Percentiles rank a stretch among this genome's conserved stretches.
phyloP scores from a whole-genome alignment of 2,113 vertebrate genomes.

The Tricholaema leucomelas region DNA sequence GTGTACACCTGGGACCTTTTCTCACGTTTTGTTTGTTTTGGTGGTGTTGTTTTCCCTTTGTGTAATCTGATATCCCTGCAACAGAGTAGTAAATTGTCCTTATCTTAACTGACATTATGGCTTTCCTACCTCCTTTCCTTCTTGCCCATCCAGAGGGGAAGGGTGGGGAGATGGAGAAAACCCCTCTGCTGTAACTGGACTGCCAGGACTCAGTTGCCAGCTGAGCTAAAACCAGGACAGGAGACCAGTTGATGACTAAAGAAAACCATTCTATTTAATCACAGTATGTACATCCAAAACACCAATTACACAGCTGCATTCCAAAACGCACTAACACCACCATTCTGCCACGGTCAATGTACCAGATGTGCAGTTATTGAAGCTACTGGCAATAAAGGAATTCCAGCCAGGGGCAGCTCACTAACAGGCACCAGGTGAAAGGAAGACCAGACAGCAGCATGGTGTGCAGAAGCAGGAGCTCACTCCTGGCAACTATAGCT shows the following conservation, averaged over 20 bases:
- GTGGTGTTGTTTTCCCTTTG: too few species aligned
- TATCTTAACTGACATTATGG: too few species aligned
- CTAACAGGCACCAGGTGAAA: not conserved
- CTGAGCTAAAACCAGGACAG: too few species aligned
- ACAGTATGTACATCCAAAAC: constrained; percentile 38
- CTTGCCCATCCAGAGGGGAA: too few species aligned
- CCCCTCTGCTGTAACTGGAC: too few species aligned
- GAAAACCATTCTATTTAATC: constrained; percentile 49
- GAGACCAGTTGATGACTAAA: not conserved
- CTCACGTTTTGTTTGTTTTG: too few species aligned
- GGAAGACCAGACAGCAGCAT: not conserved
- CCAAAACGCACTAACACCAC: not conserved
- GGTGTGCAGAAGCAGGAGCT: not conserved
- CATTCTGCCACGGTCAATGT: not conserved
- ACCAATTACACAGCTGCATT: constrained; percentile 26
- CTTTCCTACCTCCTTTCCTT: too few species aligned
- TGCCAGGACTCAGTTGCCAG: too few species aligned
- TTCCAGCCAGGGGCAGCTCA: not conserved
- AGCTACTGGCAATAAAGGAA: not conserved
- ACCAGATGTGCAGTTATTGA: not conserved
- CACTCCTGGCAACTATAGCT: not conserved
- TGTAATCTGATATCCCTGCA: too few species aligned
- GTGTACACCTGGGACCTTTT: too few species aligned
- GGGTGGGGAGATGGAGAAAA: too few species aligned
- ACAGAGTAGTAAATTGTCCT: too few species aligned